These are phyloP conservation scores for Motacilla tschutschensis DNA, from an alignment of 2,113 vertebrate species.

Conservation along the genomic window DNA sequence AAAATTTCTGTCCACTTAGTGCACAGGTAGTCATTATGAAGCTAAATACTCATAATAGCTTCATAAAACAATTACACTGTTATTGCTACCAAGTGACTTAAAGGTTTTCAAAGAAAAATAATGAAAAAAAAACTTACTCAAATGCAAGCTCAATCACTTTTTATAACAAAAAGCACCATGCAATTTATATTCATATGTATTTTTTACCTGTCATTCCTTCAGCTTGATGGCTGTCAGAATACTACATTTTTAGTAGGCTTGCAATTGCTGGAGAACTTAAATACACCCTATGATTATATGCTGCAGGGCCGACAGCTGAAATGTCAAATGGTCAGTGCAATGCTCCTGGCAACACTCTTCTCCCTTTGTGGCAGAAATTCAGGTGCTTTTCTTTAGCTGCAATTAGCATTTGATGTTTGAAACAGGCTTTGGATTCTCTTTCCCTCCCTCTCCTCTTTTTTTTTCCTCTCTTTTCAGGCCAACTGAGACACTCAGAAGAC, in stretches of 20 bases:
- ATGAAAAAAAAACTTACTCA: background rate
- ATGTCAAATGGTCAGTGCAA: slow-evolving; percentile 12
- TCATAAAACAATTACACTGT: slow-evolving; percentile 20
- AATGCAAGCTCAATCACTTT: slow-evolving; percentile 33
- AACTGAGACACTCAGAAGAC: slow-evolving; percentile 10
- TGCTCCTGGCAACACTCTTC: background rate
- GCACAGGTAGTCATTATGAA: background rate
- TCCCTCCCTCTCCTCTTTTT: background rate
- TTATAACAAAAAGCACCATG: slow-evolving; percentile 21
- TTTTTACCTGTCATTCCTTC: slow-evolving; percentile 56
- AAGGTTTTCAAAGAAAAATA: background rate
- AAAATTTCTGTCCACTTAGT: background rate
- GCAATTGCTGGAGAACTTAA: slow-evolving; percentile 49
- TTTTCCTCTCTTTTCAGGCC: background rate
- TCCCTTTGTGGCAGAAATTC: slow-evolving; percentile 47
- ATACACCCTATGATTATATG: slow-evolving; percentile 53
- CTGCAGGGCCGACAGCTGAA: slow-evolving; percentile 27
- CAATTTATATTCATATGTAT: slow-evolving; percentile 39
- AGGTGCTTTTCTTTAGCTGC: slow-evolving; percentile 23
- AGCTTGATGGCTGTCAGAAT: slow-evolving; percentile 44
- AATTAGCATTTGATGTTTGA: slow-evolving; percentile 54
- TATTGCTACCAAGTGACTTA: slow-evolving; percentile 5
- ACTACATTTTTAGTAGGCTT: slow-evolving; percentile 50
- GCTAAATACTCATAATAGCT: background rate
- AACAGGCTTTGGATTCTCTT: slow-evolving; percentile 3